These are phyloP conservation scores for Hybognathus amarus DNA, from an alignment of 2,797 vertebrate species.

Conservation along the genomic window DNA sequence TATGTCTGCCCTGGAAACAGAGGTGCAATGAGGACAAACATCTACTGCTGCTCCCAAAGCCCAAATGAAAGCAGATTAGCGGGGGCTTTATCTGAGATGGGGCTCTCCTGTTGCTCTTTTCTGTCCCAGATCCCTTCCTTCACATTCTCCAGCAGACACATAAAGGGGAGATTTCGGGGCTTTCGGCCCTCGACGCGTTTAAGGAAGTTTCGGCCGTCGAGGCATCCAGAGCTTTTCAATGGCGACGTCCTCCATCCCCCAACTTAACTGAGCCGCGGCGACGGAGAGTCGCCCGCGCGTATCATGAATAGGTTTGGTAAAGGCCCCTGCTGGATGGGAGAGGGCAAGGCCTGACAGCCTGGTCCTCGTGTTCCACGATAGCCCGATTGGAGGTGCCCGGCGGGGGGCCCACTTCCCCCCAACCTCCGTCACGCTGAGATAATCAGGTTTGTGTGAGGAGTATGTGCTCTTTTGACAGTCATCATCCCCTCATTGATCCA, in stretches of 20 bases:
- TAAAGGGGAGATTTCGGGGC: constrained; percentile 41
- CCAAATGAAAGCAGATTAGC: constrained; percentile 81
- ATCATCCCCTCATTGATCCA: constrained; percentile 98
- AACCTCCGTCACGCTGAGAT: constrained; percentile 95
- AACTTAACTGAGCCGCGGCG: constrained; percentile 72
- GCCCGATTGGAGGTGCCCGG: constrained; percentile 83
- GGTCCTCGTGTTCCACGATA: constrained; percentile 84
- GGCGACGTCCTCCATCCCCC: constrained; percentile 24
- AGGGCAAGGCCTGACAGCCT: constrained; percentile 79
- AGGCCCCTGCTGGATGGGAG: constrained; percentile 87
- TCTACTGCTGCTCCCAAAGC: constrained; percentile 76
- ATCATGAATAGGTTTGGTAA: constrained; percentile 95
- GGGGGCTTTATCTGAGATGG: constrained; percentile 78
- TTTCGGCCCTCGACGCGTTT: constrained; percentile 32
- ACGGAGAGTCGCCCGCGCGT: constrained; percentile 76
- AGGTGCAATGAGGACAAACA: constrained; percentile 52
- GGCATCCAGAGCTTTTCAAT: constrained; percentile 49
- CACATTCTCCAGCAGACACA: constrained; percentile 52
- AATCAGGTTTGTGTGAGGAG: constrained; percentile 99
- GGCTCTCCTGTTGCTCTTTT: constrained; percentile 79
- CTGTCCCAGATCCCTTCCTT: constrained; percentile 63
- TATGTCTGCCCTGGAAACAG: constrained; percentile 58
- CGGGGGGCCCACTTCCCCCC: constrained; percentile 81
- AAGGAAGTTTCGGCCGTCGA: constrained; percentile 43
- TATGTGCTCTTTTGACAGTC: constrained; percentile 99